Evolutionary conservation across 23 tunicate species (phyloP), one percentile per base, ranked within the genome.

Genomic region (Styela clava): DNA sequence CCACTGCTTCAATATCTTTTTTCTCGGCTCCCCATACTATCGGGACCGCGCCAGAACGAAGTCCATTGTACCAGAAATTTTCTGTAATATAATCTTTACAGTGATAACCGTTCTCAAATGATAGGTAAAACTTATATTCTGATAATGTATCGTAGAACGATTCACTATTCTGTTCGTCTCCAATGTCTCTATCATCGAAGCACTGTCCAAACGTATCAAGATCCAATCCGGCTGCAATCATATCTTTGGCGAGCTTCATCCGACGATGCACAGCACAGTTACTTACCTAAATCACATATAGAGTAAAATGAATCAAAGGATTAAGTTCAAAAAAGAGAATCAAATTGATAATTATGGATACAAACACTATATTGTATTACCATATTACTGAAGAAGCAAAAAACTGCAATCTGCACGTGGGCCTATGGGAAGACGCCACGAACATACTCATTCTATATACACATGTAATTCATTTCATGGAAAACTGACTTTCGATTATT

Each of bases 221-320:
- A 16, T 76, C 64, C 21, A 76, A 36, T 37, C 81, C 81, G 20
- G 81, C 81, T 0, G 64, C 64, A 12, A 52, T 37, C 30, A 76
- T 22, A 28, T 82, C 79, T 44, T 84, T 80, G 0, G 89, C 98
- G 64, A 62, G 81, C 20, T 69, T 52, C 93, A 93, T 88, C 62
- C 98, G 70, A 24, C 82, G 77, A 24, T 52, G 81, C 23, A 36
- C 81, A 0, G 28, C 52, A 37, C 81, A 76, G 64, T 76, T 37
- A 28, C 81, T 76, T 52, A 76, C 64, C 81, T 76, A 56, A 0
- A 23, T 61, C 23, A n/a, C n/a, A n/a, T n/a, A n/a, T n/a, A n/a
- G n/a, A n/a, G n/a, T n/a, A n/a, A n/a, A n/a, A n/a, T n/a, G n/a
- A n/a, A n/a, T n/a, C n/a, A n/a, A n/a, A n/a, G n/a, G n/a, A n/a